Evolutionary conservation across 2,113 vertebrate genomes (phyloP).

Genomic region (Cynocephalus volans): DNA sequence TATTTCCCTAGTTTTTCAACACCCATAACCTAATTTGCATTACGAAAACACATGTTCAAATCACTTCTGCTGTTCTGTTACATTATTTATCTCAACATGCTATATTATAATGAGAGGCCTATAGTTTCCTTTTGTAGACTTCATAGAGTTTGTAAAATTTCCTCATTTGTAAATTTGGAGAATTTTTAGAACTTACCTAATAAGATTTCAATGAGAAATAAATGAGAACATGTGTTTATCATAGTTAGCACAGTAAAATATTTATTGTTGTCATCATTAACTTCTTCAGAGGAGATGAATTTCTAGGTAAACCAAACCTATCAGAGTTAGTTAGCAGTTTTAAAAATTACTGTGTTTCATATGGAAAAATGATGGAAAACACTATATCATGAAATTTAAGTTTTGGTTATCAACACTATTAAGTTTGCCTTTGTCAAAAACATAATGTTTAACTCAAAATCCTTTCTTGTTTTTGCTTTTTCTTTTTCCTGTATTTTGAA

Average conservation of each 20-base stretch:
- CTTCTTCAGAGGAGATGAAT: background rate
- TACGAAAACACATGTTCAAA: background rate
- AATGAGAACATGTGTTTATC: background rate
- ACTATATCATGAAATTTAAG: background rate
- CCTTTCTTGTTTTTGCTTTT: no score
- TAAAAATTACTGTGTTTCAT: background rate
- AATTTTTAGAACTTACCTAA: background rate
- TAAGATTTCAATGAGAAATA: background rate
- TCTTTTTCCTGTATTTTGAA: background rate
- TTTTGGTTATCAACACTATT: background rate
- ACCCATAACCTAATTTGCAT: background rate
- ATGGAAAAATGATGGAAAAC: background rate
- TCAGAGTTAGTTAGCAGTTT: background rate
- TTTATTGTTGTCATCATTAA: background rate
- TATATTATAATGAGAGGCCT: background rate
- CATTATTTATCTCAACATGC: background rate
- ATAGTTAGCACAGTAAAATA: background rate
- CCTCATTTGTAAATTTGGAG: background rate
- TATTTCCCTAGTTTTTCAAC: background rate
- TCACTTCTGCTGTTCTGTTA: background rate
- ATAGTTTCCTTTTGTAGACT: background rate
- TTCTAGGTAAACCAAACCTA: background rate
- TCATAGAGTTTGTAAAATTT: background rate
- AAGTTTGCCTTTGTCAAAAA: constrained; percentile 30
- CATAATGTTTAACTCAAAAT: background rate